Base-by-base conservation (phyloP, 2,113 vertebrate species). In the Loxodonta africana region DNA sequence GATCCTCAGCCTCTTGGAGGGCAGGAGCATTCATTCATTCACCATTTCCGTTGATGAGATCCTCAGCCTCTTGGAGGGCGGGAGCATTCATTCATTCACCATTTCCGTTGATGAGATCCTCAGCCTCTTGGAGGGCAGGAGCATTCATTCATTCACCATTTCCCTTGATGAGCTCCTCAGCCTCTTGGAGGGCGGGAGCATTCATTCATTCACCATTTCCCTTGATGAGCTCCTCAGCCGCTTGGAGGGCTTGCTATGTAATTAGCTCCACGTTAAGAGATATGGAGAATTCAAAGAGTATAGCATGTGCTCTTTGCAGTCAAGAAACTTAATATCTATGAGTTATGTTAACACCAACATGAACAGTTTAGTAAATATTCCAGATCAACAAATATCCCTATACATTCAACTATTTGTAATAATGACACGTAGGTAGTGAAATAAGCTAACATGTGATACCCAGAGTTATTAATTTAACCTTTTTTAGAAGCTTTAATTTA, bases 321-420 rank as follows among this genome's bases (percentile, higher is more conserved):
- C 60, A 73, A 33, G 44, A 20, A 91, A 83, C 9, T 93, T 91
- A 3, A 57, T 4, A n/a, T 65, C n/a, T 90, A 28, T 44, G 37
- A 23, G 37, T 23, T 77, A 65, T 62, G 26, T 73, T 63, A 83
- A 88, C 33, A 90, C 12, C 20, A 62, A 5, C 41, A 28, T 51
- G 83, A 91, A 85, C 2, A 86, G 28, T 86, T 85, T 30, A 57
- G 8, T 76, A 80, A 83, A 57, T 51, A 78, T 41, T 81, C 23
- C 23, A 67, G 2, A 5, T 71, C 26, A 51, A 5, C 1, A 26
- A n/a, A 26, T 90, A 65, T 28, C 25, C 57, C n/a, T 18, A 1
- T 33, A 53, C 77, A 92, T 89, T 84, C 33, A 92, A 63, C 67
- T 62, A 4, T 82, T 82, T 37, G 5, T 89, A 71, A 74, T 71